Percentiles rank a stretch among this genome's conserved stretches.
Conservation (phyloP, 2,113 vertebrate species). For the Dromaius novaehollandiae region DNA sequence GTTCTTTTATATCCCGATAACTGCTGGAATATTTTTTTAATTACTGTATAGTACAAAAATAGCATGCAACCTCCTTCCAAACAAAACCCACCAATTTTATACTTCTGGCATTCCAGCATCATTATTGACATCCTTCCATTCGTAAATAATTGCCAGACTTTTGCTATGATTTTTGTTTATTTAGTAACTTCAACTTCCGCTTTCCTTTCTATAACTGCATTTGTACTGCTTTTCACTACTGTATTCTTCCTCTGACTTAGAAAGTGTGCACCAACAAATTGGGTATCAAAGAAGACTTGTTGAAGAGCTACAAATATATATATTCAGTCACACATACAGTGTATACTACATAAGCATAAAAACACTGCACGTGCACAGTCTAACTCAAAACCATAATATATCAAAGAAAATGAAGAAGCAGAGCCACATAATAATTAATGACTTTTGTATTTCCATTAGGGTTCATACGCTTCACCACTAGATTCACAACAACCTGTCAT, state of each 20-base stretch:
- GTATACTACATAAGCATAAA: neutral
- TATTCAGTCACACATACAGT: neutral
- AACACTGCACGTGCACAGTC: neutral
- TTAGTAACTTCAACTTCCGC: neutral
- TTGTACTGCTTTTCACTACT: neutral
- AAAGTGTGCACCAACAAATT: neutral
- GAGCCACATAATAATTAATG: neutral
- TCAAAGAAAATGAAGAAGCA: neutral
- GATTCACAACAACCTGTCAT: neutral
- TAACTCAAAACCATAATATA: neutral
- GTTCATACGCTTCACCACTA: neutral
- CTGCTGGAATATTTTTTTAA: constrained; percentile 29
- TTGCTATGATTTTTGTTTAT: neutral
- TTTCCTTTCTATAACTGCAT: neutral
- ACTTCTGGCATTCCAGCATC: neutral
- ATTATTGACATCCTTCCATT: neutral
- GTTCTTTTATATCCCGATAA: constrained; percentile 17
- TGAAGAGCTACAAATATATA: neutral
- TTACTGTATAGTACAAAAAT: constrained; percentile 35
- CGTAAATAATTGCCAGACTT: neutral
- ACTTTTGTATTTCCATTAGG: neutral
- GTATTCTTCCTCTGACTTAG: neutral
- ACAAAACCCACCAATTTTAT: constrained; percentile 10
- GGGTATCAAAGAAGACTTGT: neutral
- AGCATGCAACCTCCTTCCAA: neutral